Base-by-base conservation (phyloP, 2,113 vertebrate genomes). In the Piaya cayana region DNA sequence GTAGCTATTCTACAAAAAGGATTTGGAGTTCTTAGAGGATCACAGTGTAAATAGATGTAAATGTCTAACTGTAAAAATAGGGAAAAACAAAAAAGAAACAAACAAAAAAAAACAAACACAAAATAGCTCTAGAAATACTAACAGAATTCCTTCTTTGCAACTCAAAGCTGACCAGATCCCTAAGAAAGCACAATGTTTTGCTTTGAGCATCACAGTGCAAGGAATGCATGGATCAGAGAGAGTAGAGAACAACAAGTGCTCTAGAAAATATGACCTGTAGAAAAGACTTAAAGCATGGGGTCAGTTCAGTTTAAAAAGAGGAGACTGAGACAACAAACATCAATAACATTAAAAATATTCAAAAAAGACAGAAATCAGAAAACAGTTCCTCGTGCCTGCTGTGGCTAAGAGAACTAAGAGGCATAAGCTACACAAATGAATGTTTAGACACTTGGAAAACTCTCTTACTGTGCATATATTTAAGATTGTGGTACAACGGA, bases 201-300 rank as follows among this genome's bases (percentile, higher is more conserved):
- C 64, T 96, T 96, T 84, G 74, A 91, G 34, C 26, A 82, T 36
- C 39, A n/a, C 55, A 72, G 53, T 85, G 89, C 78, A 96, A 94
- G 62, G 74, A 79, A 47, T 27, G 11, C 11, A 25, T 26, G 30
- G 58, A 93, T 80, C 82, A 85, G 70, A 87, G 30, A 72, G 15
- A 86, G 11, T 0, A 50, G 16, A 93, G 30, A 69, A 83, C 78
- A 93, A 21, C 17, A 76, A 69, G 21, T 62, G 30, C 39, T 76
- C 18, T 79, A 58, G 64, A 84, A 86, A 84, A 78, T 14, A 9
- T 27, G 25, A 79, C 65, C 36, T 45, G 5, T 17, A 45, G 25
- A 58, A 71, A 79, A 85, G 32, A 17, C 52, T 59, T 39, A 15
- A 53, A 71, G 27, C 37, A 65, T 15, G 21, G 18, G n/a, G 29